phyloP scores from a whole-genome alignment of 2,113 vertebrate genomes.

The Paramisgurnus dabryanus region DNA sequence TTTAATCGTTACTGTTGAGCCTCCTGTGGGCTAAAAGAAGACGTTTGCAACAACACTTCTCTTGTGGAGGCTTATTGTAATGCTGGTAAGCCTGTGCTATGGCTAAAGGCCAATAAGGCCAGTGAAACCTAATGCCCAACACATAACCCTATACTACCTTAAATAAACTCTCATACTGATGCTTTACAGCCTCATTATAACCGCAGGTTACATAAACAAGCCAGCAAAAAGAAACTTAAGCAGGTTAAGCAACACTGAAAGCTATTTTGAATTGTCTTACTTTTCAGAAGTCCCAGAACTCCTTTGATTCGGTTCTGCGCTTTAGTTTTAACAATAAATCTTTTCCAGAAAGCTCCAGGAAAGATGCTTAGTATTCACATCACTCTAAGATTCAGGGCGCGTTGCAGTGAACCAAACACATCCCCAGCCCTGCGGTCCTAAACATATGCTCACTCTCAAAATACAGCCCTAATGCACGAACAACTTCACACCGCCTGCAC shows the following conservation, averaged over 20 bases:
- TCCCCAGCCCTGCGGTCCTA: not conserved
- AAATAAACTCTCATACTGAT: not conserved
- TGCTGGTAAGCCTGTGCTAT: not conserved
- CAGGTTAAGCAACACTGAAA: conserved; percentile 8
- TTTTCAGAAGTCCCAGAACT: not conserved
- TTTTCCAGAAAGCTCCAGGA: conserved; percentile 6
- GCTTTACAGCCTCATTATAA: conserved; percentile 17
- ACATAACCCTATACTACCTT: not conserved
- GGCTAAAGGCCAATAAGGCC: conserved; percentile 21
- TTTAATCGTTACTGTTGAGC: too few relatives aligned
- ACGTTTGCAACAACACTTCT: not conserved
- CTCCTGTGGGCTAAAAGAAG: not conserved
- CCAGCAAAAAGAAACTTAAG: conserved; percentile 1
- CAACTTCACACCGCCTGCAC: not conserved
- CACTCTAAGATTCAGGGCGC: conserved; percentile 6
- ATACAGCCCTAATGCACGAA: conserved; percentile 3
- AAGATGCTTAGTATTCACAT: conserved; percentile 23
- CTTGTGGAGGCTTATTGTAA: not conserved
- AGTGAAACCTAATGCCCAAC: not conserved
- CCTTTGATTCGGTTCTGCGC: not conserved
- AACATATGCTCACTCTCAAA: conserved; percentile 26
- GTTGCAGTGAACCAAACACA: conserved; percentile 13
- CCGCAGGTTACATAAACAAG: conserved; percentile 10
- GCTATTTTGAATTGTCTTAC: not conserved
- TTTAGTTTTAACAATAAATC: not conserved